Evolutionary conservation across 2,888 invertebrate species (phyloP).

Genomic region (Brachylomia viminalis): DNA sequence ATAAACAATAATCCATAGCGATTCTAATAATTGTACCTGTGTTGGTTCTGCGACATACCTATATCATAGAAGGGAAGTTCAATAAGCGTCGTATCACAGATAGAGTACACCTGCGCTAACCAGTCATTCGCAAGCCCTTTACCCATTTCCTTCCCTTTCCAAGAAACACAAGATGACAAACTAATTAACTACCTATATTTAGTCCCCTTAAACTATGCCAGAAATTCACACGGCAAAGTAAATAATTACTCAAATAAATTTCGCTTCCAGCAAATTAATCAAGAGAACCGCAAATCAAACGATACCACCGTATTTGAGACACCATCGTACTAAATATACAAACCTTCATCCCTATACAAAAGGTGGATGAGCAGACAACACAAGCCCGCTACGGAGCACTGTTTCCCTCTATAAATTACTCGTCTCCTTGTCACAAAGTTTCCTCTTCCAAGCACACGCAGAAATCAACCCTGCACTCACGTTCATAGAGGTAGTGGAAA

Average conservation of each 20-base stretch:
- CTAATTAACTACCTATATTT: slow-evolving; percentile 46
- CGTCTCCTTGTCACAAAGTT: slow-evolving; percentile 71
- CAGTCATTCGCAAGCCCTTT: slow-evolving; percentile 9
- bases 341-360: slow-evolving; percentile 63
- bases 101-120: background rate
- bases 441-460: background rate
- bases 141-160: slow-evolving; percentile 12
- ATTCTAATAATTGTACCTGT: too few relatives aligned
- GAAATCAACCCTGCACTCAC: slow-evolving; percentile 1
- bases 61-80: background rate
- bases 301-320: slow-evolving; percentile 52
- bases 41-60: background rate
- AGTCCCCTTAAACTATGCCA: slow-evolving; percentile 42
- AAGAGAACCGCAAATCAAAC: slow-evolving; percentile 65
- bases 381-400: slow-evolving; percentile 49
- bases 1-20: too few relatives aligned
- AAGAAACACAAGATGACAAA: slow-evolving; percentile 45
- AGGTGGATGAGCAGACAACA: slow-evolving; percentile 61
- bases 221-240: slow-evolving; percentile 49
- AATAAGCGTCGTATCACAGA: background rate
- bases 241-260: slow-evolving; percentile 58
- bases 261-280: slow-evolving; percentile 62
- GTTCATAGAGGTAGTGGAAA: background rate
- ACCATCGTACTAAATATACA: slow-evolving; percentile 64
- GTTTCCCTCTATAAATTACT: slow-evolving; percentile 80